Evolutionary conservation across 2,113 vertebrate genomes (phyloP).

Genomic region (Hypanus sabinus): DNA sequence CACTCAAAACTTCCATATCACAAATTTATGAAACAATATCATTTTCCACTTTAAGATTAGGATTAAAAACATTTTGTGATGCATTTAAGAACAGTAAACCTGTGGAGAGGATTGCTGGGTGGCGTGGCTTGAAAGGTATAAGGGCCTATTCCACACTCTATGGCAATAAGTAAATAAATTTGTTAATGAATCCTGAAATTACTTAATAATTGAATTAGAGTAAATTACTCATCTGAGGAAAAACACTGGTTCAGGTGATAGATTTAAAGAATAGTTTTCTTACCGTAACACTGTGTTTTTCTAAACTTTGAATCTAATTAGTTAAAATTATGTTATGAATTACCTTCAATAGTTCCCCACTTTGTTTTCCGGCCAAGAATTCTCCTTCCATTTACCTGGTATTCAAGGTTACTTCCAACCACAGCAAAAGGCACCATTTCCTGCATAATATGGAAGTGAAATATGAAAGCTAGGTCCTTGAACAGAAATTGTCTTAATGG

Average conservation of each 20-base stretch:
- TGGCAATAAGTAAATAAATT: neutral
- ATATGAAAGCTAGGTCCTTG: neutral
- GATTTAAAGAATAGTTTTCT: neutral
- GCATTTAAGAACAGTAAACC: too few relatives aligned
- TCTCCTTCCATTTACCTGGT: slow-evolving; percentile 90
- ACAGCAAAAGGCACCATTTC: slow-evolving; percentile 97
- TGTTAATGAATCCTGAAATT: neutral
- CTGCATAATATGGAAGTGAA: slow-evolving; percentile 48
- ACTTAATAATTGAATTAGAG: neutral
- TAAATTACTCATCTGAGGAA: neutral
- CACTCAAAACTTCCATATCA: too few relatives aligned
- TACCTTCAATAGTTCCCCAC: slow-evolving; percentile 98
- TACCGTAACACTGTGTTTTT: neutral
- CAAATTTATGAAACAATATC: neutral
- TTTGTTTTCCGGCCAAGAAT: slow-evolving; percentile 94
- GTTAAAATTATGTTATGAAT: neutral
- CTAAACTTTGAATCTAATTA: neutral
- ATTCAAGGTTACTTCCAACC: slow-evolving; percentile 95
- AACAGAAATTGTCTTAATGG: neutral
- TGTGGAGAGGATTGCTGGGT: too few relatives aligned
- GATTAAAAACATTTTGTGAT: neutral
- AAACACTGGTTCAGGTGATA: neutral
- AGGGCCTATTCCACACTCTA: too few relatives aligned
- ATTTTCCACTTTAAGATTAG: neutral
- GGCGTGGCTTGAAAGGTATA: too few relatives aligned